Evolutionary conservation across 2,888 invertebrate species (phyloP).

Genomic region (Ctena decussata): DNA sequence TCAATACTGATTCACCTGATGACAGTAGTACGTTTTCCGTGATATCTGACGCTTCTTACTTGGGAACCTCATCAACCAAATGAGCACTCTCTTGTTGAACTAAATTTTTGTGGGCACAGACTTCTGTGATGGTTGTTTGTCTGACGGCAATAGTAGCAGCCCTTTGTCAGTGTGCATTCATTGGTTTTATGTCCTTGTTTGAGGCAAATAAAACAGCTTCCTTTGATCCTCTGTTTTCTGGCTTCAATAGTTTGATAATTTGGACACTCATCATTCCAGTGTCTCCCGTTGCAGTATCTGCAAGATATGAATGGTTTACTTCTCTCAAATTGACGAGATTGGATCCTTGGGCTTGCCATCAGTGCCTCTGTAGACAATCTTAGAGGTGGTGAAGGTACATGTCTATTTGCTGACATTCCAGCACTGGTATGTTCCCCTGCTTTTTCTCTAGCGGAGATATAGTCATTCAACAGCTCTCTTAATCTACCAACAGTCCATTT

Average conservation of each 20-base stretch:
- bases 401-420: background rate
- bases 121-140: background rate
- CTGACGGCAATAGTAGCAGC: background rate
- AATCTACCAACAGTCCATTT: conserved; percentile 5
- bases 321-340: background rate
- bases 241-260: background rate
- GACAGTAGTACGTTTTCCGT: conserved; percentile 39
- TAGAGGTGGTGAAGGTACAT: background rate
- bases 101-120: background rate
- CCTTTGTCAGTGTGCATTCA: background rate
- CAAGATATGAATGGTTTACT: background rate
- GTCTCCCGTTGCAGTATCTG: conserved; percentile 1
- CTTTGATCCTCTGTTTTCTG: background rate
- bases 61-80: background rate
- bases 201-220: conserved; percentile 11
- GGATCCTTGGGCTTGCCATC: background rate
- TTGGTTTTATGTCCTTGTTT: background rate
- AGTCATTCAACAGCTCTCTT: background rate
- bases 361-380: background rate
- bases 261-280: conserved; percentile 16
- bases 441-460: conserved; percentile 8
- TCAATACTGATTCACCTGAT: conserved; percentile 26
- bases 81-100: background rate
- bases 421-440: conserved; percentile 11
- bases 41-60: background rate